Conservation (phyloP, 2,797 vertebrate species). For the Melopsittacus undulatus region DNA sequence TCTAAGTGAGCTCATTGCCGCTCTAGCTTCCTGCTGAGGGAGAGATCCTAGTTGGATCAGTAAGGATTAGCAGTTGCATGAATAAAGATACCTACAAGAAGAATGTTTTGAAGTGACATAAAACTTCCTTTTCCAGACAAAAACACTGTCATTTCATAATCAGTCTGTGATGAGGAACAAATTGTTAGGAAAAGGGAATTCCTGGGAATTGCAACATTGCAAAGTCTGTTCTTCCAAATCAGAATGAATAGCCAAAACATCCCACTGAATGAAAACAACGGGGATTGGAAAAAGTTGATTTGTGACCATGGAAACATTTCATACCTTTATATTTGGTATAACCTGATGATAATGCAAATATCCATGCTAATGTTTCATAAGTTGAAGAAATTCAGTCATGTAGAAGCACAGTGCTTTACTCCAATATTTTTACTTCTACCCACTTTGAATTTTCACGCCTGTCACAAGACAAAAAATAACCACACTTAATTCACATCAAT, state of each 20-base stretch:
- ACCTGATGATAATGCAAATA: neutral
- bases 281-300: neutral
- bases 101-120: neutral
- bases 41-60: neutral
- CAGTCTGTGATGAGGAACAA: neutral
- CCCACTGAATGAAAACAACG: neutral
- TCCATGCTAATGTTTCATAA: fast-evolving
- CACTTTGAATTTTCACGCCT: neutral
- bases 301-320: neutral
- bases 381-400: neutral
- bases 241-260: neutral
- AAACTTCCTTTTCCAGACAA: neutral
- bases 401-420: neutral
- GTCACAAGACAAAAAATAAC: neutral
- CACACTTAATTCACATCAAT: neutral
- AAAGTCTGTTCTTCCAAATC: neutral
- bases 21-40: neutral
- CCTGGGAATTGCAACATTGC: neutral
- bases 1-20: neutral
- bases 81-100: neutral
- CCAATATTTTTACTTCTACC: neutral
- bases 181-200: neutral
- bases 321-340: neutral
- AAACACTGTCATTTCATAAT: neutral
- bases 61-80: neutral